phyloP scores from a whole-genome alignment of 2,113 vertebrate species.

The Neomonachus schauinslandi region DNA sequence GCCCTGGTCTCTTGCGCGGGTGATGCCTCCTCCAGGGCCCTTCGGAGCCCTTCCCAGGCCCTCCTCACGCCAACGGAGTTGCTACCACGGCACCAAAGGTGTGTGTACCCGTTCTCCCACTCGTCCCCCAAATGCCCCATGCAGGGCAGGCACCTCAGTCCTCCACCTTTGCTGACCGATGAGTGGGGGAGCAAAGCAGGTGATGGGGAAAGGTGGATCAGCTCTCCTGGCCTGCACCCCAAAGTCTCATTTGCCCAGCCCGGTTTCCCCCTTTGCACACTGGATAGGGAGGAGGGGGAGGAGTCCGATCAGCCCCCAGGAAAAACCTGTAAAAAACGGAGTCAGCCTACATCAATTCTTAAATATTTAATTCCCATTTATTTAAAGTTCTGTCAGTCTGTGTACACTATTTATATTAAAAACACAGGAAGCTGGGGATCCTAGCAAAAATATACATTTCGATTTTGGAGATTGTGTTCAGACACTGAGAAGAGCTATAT shows the following conservation, averaged over 20 bases:
- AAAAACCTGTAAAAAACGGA: not conserved
- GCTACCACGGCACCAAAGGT: accelerated
- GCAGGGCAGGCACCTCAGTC: not conserved
- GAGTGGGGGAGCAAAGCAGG: not conserved
- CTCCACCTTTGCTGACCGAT: not conserved
- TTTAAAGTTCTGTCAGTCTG: slow-evolving; percentile 87
- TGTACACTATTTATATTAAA: slow-evolving; percentile 88
- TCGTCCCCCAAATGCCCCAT: not conserved
- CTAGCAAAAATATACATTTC: slow-evolving; percentile 92
- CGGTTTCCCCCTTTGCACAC: not conserved
- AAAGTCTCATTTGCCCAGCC: not conserved
- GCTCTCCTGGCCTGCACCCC: not conserved
- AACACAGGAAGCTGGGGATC: slow-evolving; percentile 87
- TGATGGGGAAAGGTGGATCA: accelerated
- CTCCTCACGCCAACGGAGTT: accelerated
- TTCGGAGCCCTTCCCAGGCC: not conserved
- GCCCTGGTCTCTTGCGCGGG: too few species aligned
- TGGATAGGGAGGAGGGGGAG: not conserved
- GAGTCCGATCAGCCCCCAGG: not conserved
- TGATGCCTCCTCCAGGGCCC: not conserved
- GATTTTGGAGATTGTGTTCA: slow-evolving; percentile 83
- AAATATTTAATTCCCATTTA: slow-evolving; percentile 88
- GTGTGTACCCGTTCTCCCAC: accelerated
- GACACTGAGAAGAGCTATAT: slow-evolving; percentile 62
- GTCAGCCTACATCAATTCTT: slow-evolving; percentile 74